These are phyloP conservation scores for Channallabes apus DNA, from an alignment of 2,797 vertebrate genomes.

Conservation along the genomic window DNA sequence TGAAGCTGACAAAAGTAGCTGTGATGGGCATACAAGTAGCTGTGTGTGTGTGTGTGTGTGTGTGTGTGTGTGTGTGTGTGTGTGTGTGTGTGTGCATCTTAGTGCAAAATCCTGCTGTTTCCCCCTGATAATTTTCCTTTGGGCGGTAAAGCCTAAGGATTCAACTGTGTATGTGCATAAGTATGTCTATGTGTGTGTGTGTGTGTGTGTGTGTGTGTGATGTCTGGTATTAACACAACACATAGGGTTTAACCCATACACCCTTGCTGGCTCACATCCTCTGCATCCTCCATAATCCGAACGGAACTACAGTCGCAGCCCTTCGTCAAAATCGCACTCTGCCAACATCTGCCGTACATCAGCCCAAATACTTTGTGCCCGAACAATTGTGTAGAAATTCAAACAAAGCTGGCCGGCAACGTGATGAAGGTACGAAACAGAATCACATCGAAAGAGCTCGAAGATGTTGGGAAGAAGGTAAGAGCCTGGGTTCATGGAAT, in stretches of 20 bases:
- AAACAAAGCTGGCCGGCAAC: background rate
- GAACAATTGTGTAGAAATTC: background rate
- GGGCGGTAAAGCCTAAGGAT: constrained; percentile 76
- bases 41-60: background rate
- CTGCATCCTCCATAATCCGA: constrained; percentile 70
- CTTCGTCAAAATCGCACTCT: background rate
- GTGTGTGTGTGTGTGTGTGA: constrained; percentile 60
- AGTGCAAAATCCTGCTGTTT: constrained; percentile 73
- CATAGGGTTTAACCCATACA: constrained; percentile 70
- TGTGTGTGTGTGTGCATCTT: constrained; percentile 58
- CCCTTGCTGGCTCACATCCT: constrained; percentile 68
- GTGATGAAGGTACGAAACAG: background rate
- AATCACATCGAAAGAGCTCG: no score
- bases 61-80: constrained; percentile 1
- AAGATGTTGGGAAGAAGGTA: background rate
- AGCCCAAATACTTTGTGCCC: background rate
- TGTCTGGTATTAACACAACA: constrained; percentile 69
- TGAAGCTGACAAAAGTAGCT: background rate
- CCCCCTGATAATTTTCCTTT: constrained; percentile 77
- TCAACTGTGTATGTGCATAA: constrained; percentile 60
- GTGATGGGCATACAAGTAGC: no score
- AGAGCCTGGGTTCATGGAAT: background rate
- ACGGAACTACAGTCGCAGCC: constrained; percentile 11
- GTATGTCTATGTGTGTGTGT: constrained; percentile 61
- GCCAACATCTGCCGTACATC: constrained; percentile 36